Evolutionary conservation across 2,113 vertebrate genomes (phyloP), one percentile per base, ranked within the genome.

Genomic region (Aphyosemion australe): DNA sequence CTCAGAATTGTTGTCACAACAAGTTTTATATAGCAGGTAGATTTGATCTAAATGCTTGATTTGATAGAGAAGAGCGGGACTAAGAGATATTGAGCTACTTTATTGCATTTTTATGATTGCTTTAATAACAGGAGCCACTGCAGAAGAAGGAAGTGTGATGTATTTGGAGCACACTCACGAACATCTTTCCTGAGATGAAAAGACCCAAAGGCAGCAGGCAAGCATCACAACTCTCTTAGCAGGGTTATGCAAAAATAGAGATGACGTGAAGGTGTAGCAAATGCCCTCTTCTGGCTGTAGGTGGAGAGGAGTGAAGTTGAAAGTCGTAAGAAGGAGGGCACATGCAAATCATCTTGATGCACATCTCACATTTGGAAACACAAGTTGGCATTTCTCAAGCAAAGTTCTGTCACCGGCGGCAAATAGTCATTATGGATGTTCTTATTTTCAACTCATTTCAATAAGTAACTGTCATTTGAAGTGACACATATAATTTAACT

Each of bases 151-250:
- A 26, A 8, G 32, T 20, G n/a, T 48, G 43, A 48, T n/a, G 26
- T 19, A 58, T 48, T 21, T 18, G 12, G 15, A 61, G 53, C n/a
- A 10, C 14, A 7, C 48, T 74, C 45, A 42, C 19, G 39, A 37
- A 56, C 46, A 52, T 66, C 65, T 71, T 15, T 12, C 39, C 41
- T 61, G 20, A 45, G 61, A 56, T 72, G 31, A 74, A 71, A 78
- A 20, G 47, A 41, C 10, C 3, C 50, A 26, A 61, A 57, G 57
- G 5, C 39, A 52, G 58, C 58, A 71, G 59, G 62, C 32, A 6
- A 9, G 39, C 49, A 39, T 67, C 39, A 39, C 18, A 50, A 14
- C 34, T 51, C 47, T 20, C n/a, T 19, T 57, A 32, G 39, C 47
- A 48, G 20, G 61, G 14, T 10, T 34, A 34, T 69, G 53, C 32